A percentile compares a stretch with the other conserved stretches of the same genome.
These are phyloP conservation scores for Xestobium rufovillosum DNA, from an alignment of 2,888 invertebrate genomes.

Conservation along the genomic window DNA sequence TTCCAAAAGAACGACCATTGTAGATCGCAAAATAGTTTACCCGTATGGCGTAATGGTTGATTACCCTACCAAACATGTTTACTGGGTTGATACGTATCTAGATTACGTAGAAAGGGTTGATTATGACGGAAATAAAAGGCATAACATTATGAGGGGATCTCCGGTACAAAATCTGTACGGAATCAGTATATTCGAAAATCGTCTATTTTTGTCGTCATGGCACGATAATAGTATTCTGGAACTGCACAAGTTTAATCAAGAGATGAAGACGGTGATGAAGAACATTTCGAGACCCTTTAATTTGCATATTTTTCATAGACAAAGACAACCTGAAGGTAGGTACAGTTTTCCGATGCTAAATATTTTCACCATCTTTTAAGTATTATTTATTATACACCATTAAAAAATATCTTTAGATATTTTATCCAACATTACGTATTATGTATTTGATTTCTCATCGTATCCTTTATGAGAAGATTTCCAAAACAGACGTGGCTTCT, in stretches of 20 bases:
- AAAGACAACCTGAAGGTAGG: conserved; percentile 65
- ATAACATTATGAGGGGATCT: conserved; percentile 48
- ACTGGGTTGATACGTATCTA: conserved; percentile 76
- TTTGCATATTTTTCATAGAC: conserved; percentile 67
- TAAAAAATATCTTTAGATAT: too few species aligned
- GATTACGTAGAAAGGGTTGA: conserved; percentile 71
- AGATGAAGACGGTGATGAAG: conserved; percentile 42
- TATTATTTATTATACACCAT: too few species aligned
- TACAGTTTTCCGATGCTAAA: conserved; percentile 24
- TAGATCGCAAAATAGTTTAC: conserved; percentile 64
- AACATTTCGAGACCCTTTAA: conserved; percentile 55
- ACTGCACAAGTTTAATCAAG: conserved; percentile 51
- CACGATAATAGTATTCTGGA: conserved; percentile 55
- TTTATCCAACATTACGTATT: not conserved
- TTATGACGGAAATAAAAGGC: conserved; percentile 63
- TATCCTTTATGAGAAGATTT: too few species aligned
- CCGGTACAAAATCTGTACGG: conserved; percentile 62
- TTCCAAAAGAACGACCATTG: conserved; percentile 51
- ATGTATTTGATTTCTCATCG: not conserved
- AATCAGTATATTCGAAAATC: conserved; percentile 66
- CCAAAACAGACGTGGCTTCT: too few species aligned
- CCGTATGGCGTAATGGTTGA: conserved; percentile 69
- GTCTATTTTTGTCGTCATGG: conserved; percentile 68
- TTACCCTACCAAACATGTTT: conserved; percentile 60
- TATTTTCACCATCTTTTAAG: too few species aligned